Percentiles rank a stretch among this genome's conserved stretches.
Conservation (phyloP, 2,888 invertebrate species). For the Luffia ferchaultella region DNA sequence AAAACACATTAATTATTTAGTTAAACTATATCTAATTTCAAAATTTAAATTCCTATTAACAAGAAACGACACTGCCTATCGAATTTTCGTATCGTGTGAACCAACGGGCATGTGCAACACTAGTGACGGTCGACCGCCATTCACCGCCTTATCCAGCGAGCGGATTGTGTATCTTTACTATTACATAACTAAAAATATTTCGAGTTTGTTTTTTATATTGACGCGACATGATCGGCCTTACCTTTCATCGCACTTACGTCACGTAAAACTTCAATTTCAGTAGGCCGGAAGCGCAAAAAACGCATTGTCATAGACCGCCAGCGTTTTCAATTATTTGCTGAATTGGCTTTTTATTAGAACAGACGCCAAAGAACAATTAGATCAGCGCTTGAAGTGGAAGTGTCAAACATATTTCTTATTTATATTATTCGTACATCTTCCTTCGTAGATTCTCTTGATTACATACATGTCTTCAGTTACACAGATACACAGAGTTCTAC, state of each 20-base stretch:
- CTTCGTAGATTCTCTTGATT: too few species aligned
- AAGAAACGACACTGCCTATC: neutral
- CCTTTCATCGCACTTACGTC: conserved; percentile 7
- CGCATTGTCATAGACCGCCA: neutral
- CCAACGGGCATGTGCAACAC: neutral
- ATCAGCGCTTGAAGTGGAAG: too few species aligned
- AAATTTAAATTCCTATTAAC: neutral
- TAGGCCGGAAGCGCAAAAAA: conserved; percentile 5
- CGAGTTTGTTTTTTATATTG: conserved; percentile 2
- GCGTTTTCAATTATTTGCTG: neutral
- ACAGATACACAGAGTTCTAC: too few species aligned
- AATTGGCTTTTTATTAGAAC: neutral
- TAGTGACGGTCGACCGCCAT: conserved; percentile 20
- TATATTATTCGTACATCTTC: too few species aligned
- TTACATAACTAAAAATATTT: conserved; percentile 46
- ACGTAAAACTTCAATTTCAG: conserved; percentile 5
- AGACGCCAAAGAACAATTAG: too few species aligned
- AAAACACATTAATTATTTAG: too few species aligned
- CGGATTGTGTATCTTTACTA: conserved; percentile 26
- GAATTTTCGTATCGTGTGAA: neutral
- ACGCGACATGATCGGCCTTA: conserved; percentile 3
- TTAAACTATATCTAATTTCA: too few species aligned
- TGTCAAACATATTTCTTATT: too few species aligned
- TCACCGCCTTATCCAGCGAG: conserved; percentile 35
- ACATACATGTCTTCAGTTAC: too few species aligned